phyloP scores from a whole-genome alignment of 2,888 invertebrate species.

The Julus scandinavius region DNA sequence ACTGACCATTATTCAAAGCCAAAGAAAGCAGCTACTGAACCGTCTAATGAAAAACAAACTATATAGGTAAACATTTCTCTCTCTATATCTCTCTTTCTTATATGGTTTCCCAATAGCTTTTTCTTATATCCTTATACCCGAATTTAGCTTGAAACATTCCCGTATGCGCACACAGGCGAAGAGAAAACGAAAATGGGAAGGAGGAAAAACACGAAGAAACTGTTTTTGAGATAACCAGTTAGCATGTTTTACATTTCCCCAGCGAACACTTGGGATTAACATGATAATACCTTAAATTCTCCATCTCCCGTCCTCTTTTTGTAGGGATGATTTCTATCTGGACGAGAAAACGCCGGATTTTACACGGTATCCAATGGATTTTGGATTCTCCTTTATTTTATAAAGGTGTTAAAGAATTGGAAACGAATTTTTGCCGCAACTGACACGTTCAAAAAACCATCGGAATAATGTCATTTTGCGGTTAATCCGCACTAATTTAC shows the following conservation, averaged over 20 bases:
- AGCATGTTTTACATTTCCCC: constrained; percentile 34
- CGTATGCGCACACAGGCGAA: not conserved
- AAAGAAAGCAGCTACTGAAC: constrained; percentile 18
- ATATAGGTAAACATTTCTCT: not conserved
- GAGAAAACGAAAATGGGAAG: constrained; percentile 3
- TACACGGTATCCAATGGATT: not conserved
- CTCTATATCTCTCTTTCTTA: not conserved
- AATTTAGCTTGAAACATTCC: not conserved
- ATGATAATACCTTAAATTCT: constrained; percentile 22
- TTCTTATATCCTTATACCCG: not conserved
- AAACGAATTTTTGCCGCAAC: not conserved
- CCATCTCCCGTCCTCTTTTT: not conserved
- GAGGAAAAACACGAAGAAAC: constrained; percentile 7
- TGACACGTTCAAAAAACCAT: not conserved
- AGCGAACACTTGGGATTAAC: constrained; percentile 30
- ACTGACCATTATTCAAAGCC: constrained; percentile 41
- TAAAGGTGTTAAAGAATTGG: not conserved
- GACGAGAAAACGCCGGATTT: not conserved
- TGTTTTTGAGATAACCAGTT: constrained; percentile 35
- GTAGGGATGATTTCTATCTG: not conserved
- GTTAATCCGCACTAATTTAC: not conserved
- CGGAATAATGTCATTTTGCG: not conserved
- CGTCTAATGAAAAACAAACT: constrained; percentile 39
- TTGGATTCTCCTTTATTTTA: not conserved
- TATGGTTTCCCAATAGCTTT: not conserved